Evolutionary conservation across 2,113 vertebrate genomes (phyloP), one percentile per base, ranked within the genome.

Genomic region (Lates calcarifer): DNA sequence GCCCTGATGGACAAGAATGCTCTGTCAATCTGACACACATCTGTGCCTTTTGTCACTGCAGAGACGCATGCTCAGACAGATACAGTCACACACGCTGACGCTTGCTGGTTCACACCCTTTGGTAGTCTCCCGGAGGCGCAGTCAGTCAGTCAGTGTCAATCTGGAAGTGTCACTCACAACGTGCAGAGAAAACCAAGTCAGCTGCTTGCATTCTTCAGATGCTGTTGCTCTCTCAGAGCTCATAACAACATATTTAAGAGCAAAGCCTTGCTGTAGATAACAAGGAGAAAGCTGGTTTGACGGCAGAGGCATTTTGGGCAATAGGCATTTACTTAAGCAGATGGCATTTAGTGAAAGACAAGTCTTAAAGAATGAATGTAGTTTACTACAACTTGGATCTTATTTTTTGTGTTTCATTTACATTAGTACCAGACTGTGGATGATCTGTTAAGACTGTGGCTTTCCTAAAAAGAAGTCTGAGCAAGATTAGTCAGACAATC

Each of bases 91-190:
- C 81, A 77, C 4, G 37, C 85, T 29, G 6, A 64, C 77, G 74
- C 78, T 80, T 68, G 51, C 74, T 61, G 84, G 81, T 79, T 84
- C 81, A 71, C 81, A 82, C 77, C 77, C 86, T 86, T 87, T 82
- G 66, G 74, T 67, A 53, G 82, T 84, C 81, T 88, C 75, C 77
- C 84, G 70, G 74, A 87, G 72, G 79, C 37, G 18, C 87, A 82
- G 69, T 87, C 91, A 79, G 57, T 87, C 90, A 89, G 81, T 91
- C 88, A 83, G 22, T 81, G 89, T 90, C 91, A 92, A 83, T 90
- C 83, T 84, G 72, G 62, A 49, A 83, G 79, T 70, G 65, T 81
- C 83, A 73, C 61, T 83, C 35, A 76, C 22, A 53, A 47, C 37
- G 77, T 85, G 84, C 66, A 6, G 37, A 64, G 79, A 79, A 84